These are phyloP conservation scores for Torymus aiolomorphi DNA, from an alignment of 2,888 invertebrate species.

Conservation along the genomic window DNA sequence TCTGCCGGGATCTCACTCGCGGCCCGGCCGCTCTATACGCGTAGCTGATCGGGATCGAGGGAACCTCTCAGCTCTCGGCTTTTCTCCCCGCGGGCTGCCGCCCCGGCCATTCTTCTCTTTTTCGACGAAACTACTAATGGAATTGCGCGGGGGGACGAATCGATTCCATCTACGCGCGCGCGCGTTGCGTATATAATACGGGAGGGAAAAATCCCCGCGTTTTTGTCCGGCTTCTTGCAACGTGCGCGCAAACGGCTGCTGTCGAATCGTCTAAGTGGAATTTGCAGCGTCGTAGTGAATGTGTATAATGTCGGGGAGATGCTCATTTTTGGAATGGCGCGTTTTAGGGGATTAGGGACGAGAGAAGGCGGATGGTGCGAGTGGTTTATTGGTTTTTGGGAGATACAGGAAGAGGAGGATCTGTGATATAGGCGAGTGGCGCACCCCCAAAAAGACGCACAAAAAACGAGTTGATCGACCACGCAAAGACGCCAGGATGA, in stretches of 20 bases:
- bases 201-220: slow-evolving; percentile 10
- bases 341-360: too few species aligned
- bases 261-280: background rate
- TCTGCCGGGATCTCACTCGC: background rate
- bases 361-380: too few species aligned
- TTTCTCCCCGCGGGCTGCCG: background rate
- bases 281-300: background rate
- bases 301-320: too few species aligned
- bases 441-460: too few species aligned
- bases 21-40: background rate
- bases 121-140: slow-evolving; percentile 42
- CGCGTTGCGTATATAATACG: slow-evolving; percentile 22
- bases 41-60: background rate
- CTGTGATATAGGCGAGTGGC: too few species aligned
- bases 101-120: slow-evolving; percentile 19
- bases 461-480: too few species aligned
- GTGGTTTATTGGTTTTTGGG: too few species aligned
- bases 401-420: too few species aligned
- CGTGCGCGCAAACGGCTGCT: background rate
- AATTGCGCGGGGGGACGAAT: slow-evolving; percentile 37
- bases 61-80: slow-evolving; percentile 10
- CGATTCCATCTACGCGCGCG: slow-evolving; percentile 28
- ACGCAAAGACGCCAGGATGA: too few species aligned
- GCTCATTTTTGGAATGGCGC: too few species aligned
- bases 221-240: slow-evolving; percentile 2